Percentiles rank a stretch among this genome's conserved stretches.
Conservation (phyloP, 2,888 invertebrate species). For the Ectropis crepuscularia region DNA sequence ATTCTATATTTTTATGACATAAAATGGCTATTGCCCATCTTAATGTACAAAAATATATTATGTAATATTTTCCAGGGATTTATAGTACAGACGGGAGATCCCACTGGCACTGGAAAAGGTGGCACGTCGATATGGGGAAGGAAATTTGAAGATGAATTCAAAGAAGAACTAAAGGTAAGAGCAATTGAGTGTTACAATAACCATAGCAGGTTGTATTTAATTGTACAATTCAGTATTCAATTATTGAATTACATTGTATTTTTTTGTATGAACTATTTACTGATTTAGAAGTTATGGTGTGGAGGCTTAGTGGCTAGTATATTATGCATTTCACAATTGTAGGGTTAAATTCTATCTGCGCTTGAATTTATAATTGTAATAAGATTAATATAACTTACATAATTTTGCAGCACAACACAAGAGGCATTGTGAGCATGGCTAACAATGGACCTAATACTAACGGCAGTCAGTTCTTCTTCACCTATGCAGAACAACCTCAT, state of each 20-base stretch:
- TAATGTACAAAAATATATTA: not conserved
- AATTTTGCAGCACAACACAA: constrained; percentile 88
- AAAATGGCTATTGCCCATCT: not conserved
- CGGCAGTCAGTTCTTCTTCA: constrained; percentile 98
- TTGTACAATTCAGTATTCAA: too few species aligned
- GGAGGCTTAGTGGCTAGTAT: too few species aligned
- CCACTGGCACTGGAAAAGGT: constrained; percentile 97
- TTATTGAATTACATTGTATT: too few species aligned
- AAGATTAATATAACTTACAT: not conserved
- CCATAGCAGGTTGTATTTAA: too few species aligned
- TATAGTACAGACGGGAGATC: constrained; percentile 93
- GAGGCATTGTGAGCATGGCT: constrained; percentile 98
- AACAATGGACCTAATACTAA: constrained; percentile 99
- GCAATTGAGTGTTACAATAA: constrained; percentile 13
- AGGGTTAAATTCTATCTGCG: too few species aligned
- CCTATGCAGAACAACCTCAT: constrained; percentile 97
- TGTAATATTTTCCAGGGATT: constrained; percentile 87
- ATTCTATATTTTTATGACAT: too few species aligned
- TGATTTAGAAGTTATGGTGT: too few species aligned
- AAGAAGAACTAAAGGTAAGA: constrained; percentile 92
- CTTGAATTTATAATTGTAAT: not conserved
- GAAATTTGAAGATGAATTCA: constrained; percentile 99
- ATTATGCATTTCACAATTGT: too few species aligned
- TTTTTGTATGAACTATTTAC: too few species aligned
- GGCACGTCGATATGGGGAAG: constrained; percentile 98